Conservation (phyloP, 1,140 invertebrate genomes). For the Aphelenchoides besseyi region DNA sequence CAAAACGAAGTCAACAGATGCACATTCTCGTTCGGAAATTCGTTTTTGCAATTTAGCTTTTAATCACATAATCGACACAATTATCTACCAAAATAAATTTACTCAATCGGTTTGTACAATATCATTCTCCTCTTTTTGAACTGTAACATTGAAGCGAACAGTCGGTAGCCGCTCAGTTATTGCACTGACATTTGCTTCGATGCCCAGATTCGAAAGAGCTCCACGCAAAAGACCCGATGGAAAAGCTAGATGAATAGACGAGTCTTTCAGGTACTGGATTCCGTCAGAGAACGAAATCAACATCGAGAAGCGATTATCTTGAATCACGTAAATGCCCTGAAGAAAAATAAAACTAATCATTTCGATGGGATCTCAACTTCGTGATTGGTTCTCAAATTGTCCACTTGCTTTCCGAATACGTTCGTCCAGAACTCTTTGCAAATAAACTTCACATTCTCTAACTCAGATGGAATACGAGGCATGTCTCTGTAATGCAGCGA, state of each 20-base stretch:
- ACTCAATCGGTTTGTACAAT: too few species aligned
- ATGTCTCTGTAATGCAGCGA: constrained; percentile 80
- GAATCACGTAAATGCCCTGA: constrained; percentile 88
- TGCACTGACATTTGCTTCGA: constrained; percentile 86
- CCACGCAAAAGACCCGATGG: constrained; percentile 92
- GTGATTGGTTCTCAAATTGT: constrained; percentile 96
- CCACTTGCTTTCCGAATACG: constrained; percentile 95
- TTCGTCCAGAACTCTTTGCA: constrained; percentile 97
- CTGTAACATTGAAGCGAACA: constrained; percentile 74
- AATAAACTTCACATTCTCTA: constrained; percentile 97
- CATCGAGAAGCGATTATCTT: constrained; percentile 89
- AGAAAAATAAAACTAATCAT: constrained; percentile 37
- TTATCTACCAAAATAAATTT: too few species aligned
- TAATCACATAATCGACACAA: too few species aligned
- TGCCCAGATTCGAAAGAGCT: constrained; percentile 86
- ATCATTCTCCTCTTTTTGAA: constrained; percentile 12
- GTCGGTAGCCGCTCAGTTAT: constrained; percentile 86
- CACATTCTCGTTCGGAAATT: too few species aligned
- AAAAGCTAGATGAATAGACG: constrained; percentile 86
- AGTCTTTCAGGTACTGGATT: constrained; percentile 84
- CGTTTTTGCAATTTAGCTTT: too few species aligned
- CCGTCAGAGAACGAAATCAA: constrained; percentile 80
- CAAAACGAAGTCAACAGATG: too few species aligned
- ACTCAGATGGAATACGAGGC: constrained; percentile 89
- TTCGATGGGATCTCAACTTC: constrained; percentile 66